phyloP scores from a whole-genome alignment of 2,888 invertebrate species.

The Andricus quercusramuli region DNA sequence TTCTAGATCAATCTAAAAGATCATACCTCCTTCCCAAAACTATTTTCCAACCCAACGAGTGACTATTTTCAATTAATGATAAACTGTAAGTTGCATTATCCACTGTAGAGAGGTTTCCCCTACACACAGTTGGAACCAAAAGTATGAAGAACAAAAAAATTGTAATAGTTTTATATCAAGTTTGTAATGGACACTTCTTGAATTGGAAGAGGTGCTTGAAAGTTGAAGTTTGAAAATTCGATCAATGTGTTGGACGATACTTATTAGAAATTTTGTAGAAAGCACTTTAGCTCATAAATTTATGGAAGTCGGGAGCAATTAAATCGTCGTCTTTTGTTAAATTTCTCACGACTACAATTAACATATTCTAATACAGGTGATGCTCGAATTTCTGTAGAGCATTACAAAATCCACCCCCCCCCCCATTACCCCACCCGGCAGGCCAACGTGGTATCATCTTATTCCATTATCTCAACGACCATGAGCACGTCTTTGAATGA shows the following conservation, averaged over 20 bases:
- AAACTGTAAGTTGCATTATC: no score
- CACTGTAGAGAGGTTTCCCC: no score
- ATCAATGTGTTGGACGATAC: neutral
- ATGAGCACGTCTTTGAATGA: slow-evolving; percentile 18
- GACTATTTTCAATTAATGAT: no score
- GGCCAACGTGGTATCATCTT: slow-evolving; percentile 6
- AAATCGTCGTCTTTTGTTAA: neutral
- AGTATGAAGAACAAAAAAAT: no score
- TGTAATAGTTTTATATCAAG: no score
- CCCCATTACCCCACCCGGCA: neutral
- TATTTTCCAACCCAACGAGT: no score
- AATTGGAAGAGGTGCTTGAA: no score
- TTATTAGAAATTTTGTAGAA: neutral
- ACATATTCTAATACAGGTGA: slow-evolving; percentile 20
- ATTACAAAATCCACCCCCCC: slow-evolving; percentile 13
- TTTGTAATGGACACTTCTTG: no score
- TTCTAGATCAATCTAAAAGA: no score
- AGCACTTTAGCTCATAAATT: slow-evolving; percentile 2
- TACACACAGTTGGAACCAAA: neutral
- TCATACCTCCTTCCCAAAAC: no score
- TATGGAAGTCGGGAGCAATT: neutral
- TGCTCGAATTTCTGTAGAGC: slow-evolving; percentile 12
- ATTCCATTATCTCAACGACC: slow-evolving; percentile 33
- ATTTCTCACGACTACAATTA: neutral
- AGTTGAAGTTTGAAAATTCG: no score